Conservation (phyloP, 2,797 vertebrate genomes). For the Vireo griseus region DNA sequence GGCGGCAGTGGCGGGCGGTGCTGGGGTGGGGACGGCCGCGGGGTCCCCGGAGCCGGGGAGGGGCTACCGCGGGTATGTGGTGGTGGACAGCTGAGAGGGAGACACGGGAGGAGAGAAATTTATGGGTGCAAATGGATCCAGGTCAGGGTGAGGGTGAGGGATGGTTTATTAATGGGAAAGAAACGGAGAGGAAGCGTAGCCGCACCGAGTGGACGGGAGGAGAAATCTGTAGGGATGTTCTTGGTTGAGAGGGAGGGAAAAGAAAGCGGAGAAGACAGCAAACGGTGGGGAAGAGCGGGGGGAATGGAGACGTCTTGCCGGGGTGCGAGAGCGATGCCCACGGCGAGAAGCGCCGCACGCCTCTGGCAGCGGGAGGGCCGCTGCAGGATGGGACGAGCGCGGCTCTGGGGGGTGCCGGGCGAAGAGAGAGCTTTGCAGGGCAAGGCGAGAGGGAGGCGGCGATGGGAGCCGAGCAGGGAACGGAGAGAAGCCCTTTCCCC, state of each 20-base stretch:
- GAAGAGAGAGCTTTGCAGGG: not conserved
- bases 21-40: not conserved
- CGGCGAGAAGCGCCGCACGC: not conserved
- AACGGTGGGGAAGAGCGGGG: not conserved
- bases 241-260: not conserved
- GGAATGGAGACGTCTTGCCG: not conserved
- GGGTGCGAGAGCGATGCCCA: not conserved
- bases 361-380: not conserved
- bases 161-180: slow-evolving; percentile 40
- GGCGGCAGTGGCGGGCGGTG: not conserved
- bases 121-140: not conserved
- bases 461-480: not conserved
- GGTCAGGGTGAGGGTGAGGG: slow-evolving; percentile 20
- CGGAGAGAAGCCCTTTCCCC: not conserved
- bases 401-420: not conserved
- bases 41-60: not conserved
- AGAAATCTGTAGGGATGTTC: not conserved
- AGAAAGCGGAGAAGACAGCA: not conserved
- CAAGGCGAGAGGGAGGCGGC: not conserved
- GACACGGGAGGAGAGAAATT: not conserved
- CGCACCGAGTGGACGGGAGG: not conserved
- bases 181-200: slow-evolving; percentile 21
- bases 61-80: not conserved
- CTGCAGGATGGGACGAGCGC: not conserved
- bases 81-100: not conserved